A percentile compares a stretch with the other conserved stretches of the same genome.
These are phyloP conservation scores for Tapirus terrestris DNA, from an alignment of 2,113 vertebrate genomes.

Conservation along the genomic window DNA sequence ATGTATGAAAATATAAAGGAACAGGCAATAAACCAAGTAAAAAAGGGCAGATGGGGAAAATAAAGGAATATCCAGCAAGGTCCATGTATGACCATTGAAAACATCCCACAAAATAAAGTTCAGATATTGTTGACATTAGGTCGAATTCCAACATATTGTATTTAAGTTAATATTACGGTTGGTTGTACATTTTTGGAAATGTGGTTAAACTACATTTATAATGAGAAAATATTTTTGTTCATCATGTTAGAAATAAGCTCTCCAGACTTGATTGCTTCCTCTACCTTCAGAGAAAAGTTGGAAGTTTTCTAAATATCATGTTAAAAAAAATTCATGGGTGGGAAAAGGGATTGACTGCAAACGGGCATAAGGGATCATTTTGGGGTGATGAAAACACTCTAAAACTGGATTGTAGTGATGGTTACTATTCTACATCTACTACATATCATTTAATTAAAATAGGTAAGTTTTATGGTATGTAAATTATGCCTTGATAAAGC, in stretches of 20 bases:
- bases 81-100: not conserved
- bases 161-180: not conserved
- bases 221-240: slow-evolving; percentile 42
- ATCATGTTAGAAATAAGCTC: not conserved
- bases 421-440: not conserved
- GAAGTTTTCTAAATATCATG: not conserved
- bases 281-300: not conserved
- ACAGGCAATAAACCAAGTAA: not conserved
- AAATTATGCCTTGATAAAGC: slow-evolving; percentile 46
- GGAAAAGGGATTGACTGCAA: not conserved
- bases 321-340: not conserved
- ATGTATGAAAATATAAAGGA: slow-evolving; percentile 16
- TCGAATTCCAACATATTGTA: not conserved
- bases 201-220: slow-evolving; percentile 48
- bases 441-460: not conserved
- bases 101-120: slow-evolving; percentile 44
- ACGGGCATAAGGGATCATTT: not conserved
- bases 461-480: not conserved
- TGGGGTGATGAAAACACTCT: not conserved
- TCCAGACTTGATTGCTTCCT: not conserved
- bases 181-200: slow-evolving; percentile 29
- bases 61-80: not conserved
- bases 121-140: slow-evolving; percentile 33
- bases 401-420: not conserved
- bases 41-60: not conserved